Conservation (phyloP, 37 sponge, comb jelly and placozoan species). For the Aphrocallistes beatrix region DNA sequence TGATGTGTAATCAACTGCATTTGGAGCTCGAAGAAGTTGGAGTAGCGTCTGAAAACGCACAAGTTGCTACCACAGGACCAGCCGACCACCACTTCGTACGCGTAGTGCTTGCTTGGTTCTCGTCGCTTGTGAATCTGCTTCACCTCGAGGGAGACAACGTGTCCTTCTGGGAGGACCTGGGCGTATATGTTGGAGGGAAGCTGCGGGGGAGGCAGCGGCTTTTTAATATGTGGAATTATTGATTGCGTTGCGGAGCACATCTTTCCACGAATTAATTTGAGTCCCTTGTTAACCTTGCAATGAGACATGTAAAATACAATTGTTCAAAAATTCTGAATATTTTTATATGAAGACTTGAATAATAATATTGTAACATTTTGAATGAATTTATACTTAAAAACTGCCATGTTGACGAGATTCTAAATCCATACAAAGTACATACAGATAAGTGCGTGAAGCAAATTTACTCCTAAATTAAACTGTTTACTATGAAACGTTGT, state of each 20-base stretch:
- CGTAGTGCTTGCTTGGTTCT: slow-evolving; percentile 27
- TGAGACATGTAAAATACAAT: background rate
- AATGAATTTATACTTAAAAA: no score
- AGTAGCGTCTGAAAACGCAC: slow-evolving; percentile 47
- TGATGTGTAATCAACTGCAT: slow-evolving; percentile 21
- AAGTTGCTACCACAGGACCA: slow-evolving; percentile 47
- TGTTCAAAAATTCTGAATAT: background rate
- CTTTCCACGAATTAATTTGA: background rate
- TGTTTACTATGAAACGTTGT: no score
- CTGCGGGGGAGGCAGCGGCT: background rate
- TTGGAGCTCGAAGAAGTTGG: slow-evolving; percentile 69
- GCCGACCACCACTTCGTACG: slow-evolving; percentile 67
- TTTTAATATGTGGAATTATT: background rate
- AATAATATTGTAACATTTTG: no score
- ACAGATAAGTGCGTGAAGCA: no score
- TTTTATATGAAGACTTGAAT: no score
- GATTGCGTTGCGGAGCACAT: background rate
- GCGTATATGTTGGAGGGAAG: background rate
- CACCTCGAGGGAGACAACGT: background rate
- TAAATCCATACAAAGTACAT: no score
- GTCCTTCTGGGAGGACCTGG: background rate
- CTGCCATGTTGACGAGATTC: no score
- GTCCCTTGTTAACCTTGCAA: background rate
- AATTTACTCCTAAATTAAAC: no score
- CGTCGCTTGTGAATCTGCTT: slow-evolving; percentile 3